Evolutionary conservation across 2,888 invertebrate species (phyloP), one percentile per base, ranked within the genome.

Genomic region (Caenorhabditis auriculariae): DNA sequence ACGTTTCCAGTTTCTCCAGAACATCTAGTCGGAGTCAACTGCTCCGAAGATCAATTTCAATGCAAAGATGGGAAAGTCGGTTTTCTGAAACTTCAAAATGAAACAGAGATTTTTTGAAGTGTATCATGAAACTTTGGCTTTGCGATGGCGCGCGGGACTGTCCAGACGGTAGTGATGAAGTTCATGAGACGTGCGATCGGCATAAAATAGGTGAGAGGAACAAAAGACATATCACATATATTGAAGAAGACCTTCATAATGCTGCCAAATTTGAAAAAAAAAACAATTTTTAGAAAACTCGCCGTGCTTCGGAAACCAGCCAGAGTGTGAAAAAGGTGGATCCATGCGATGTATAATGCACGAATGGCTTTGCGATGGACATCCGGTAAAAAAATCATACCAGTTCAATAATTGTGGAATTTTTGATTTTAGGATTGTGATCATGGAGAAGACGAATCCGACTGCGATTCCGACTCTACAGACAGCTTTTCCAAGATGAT

Each of bases 301-400:
- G 1, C 38, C 55, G 0, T 68, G 68, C 38, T 65, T 62, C 17
- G 68, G 68, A 39, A 68, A 68, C 24, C 65, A 68, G 45, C 60
- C 54, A n/a, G 68, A 68, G 48, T 68, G 68, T 29, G 19, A 43
- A 23, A 56, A 62, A 23, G 60, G 57, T 26, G 68, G 68, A 4
- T 29, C 29, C 19, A 29, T 44, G 26, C 32, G 68, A 32, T 68
- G 68, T 23, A 68, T 68, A n/a, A 60, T 51, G 19, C 68, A 68
- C 32, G 57, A 62, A 44, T 68, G 68, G 68, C 42, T 68, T 3
- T 68, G 68, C 39, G 68, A 68, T 52, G 62, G 68, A 0, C 68
- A 68, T 45, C 63, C 58, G 28, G 62, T 59, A 0, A 15, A 43
- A 26, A 38, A 27, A n/a, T 1, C 15, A n/a, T 2, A 41, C 41